Evolutionary conservation across 1,140 invertebrate genomes (phyloP).

Genomic region (Ostrea denselamellosa): DNA sequence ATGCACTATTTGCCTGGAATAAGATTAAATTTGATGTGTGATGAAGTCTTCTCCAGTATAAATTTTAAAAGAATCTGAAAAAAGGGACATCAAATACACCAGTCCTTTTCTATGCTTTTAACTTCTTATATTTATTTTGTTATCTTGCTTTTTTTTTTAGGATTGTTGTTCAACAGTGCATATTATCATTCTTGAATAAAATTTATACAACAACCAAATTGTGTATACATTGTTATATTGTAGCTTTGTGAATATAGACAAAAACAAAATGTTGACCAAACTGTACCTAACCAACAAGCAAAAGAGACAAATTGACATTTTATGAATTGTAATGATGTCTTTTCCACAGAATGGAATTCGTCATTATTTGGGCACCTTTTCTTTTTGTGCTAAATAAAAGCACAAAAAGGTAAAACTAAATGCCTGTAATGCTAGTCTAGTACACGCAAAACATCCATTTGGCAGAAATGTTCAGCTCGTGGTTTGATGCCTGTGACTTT

Average conservation of each 20-base stretch:
- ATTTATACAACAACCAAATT: neutral
- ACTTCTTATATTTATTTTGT: slow-evolving; percentile 25
- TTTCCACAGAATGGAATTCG: neutral
- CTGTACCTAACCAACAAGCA: neutral
- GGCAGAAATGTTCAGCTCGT: neutral
- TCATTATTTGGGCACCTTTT: neutral
- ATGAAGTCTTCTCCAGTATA: neutral
- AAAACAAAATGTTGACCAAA: neutral
- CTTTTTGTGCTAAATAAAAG: neutral
- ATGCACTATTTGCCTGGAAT: neutral
- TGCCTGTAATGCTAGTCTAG: neutral
- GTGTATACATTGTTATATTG: neutral
- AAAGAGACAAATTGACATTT: neutral
- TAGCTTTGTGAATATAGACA: neutral
- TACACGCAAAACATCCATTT: neutral
- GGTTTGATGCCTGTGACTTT: no score
- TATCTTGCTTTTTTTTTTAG: slow-evolving; percentile 14
- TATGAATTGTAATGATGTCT: neutral
- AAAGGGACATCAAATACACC: neutral
- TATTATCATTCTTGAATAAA: slow-evolving; percentile 7
- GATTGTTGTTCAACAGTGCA: neutral
- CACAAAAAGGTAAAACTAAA: neutral
- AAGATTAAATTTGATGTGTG: neutral
- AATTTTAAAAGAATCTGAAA: neutral
- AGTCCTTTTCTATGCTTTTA: slow-evolving; percentile 2